Percentiles rank a stretch among this genome's conserved stretches.
Evolutionary conservation across 2,797 vertebrate genomes (phyloP).

Genomic region (Ataeniobius toweri): DNA sequence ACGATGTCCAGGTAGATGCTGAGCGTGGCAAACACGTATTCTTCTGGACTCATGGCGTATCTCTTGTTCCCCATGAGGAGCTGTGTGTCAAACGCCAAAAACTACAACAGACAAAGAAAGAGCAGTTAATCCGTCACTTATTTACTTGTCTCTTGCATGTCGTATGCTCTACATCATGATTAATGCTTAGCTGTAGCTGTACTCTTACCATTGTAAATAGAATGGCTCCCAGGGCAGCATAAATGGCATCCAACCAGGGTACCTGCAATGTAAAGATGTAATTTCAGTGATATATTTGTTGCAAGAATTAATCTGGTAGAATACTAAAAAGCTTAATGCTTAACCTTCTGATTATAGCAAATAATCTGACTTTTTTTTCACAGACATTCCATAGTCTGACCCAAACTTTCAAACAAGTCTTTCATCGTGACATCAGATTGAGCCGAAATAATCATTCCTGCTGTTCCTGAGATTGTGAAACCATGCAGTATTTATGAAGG

Average conservation of each 20-base stretch:
- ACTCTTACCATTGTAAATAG: conserved; percentile 90
- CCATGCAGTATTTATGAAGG: background rate
- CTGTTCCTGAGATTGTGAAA: background rate
- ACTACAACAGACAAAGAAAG: conserved; percentile 77
- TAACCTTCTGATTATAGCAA: background rate
- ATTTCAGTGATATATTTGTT: background rate
- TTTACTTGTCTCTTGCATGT: background rate
- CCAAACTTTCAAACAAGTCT: background rate
- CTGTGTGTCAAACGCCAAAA: conserved; percentile 94
- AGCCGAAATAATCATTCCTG: background rate
- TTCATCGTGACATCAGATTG: background rate
- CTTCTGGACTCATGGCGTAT: conserved; percentile 89
- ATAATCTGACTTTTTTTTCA: background rate
- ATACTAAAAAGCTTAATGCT: background rate
- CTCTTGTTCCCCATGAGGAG: conserved; percentile 91
- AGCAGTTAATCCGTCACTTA: background rate
- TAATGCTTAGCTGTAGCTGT: background rate
- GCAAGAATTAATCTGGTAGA: background rate
- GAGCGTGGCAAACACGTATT: conserved; percentile 93
- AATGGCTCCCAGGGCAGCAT: conserved; percentile 86
- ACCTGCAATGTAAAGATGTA: conserved; percentile 74
- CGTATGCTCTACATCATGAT: background rate
- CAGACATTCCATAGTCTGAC: background rate
- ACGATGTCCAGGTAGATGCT: conserved; percentile 93
- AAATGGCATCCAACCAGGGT: conserved; percentile 88